A percentile compares a stretch with the other conserved stretches of the same genome.
Evolutionary conservation across 2,888 invertebrate species (phyloP).

Genomic region (Scaptomyza caliginosa): DNA sequence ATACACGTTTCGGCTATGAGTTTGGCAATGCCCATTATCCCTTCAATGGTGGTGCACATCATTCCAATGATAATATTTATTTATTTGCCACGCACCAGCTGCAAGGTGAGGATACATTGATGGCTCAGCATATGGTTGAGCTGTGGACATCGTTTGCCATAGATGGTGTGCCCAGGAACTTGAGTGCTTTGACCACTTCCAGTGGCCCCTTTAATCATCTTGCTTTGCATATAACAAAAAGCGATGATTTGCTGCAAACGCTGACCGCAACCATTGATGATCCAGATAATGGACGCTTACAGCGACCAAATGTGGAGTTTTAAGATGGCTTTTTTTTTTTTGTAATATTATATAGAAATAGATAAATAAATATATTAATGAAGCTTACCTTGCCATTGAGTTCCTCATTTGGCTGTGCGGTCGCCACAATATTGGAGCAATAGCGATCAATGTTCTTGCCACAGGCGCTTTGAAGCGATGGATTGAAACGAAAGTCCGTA

Average conservation of each 20-base stretch:
- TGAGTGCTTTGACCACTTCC: conserved; percentile 57
- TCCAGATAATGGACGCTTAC: conserved; percentile 68
- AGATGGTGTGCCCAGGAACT: conserved; percentile 72
- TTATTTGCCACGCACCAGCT: conserved; percentile 84
- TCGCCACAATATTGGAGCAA: conserved; percentile 86
- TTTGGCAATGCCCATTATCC: conserved; percentile 83
- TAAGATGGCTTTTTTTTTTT: conserved; percentile 22
- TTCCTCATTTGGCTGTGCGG: conserved; percentile 87
- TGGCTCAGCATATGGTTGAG: conserved; percentile 84
- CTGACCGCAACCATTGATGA: conserved; percentile 78
- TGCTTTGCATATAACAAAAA: conserved; percentile 51
- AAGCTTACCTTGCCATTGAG: conserved; percentile 89
- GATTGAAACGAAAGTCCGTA: conserved; percentile 95
- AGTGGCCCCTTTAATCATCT: conserved; percentile 83
- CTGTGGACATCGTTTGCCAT: conserved; percentile 84
- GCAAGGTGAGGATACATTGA: conserved; percentile 77
- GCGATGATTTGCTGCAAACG: conserved; percentile 73
- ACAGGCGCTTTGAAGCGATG: conserved; percentile 92
- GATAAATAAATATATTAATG: not conserved
- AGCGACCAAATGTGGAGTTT: conserved; percentile 64
- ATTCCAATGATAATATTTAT: conserved; percentile 87
- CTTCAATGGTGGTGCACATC: conserved; percentile 85
- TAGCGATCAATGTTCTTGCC: conserved; percentile 91
- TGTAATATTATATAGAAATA: not conserved
- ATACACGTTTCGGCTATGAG: conserved; percentile 84